Base-by-base conservation (phyloP, 2,113 vertebrate genomes). In the Rhipidura dahli region DNA sequence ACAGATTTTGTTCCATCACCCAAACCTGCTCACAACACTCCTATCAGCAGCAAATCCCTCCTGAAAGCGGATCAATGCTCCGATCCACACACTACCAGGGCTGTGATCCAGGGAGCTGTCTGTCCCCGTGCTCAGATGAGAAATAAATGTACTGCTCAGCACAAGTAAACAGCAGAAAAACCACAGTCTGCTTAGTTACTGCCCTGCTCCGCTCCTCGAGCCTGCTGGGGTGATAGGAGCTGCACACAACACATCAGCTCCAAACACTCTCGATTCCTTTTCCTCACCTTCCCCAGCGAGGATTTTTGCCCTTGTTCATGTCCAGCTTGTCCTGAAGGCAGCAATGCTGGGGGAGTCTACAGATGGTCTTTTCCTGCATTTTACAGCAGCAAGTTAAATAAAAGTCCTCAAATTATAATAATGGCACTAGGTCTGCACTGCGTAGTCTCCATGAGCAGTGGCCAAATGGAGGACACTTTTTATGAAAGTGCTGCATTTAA, bases 31-130 rank as follows among this genome's bases (percentile, higher is more conserved):
- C 40, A 23, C 33, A 39, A 3, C 30, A 3, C 33, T 37, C 30
- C 28, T 1, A 6, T 7, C 3, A 2, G 42, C n/a, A 54, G 11
- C 16, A 65, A 86, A 76, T 31, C 73, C 78, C 16, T 19, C 24
- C 78, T 15, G 26, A 45, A 54, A 39, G 26, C 5, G 42, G 42
- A 40, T 81, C 54, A 11, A 4, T 0, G 2, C 44, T 39, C 31
- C 0, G 1, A 44, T 7, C 45, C 10, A 16, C 12, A 1, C 9
- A 3, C 3, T 3, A 3, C 50, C 60, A 30, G 37, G 50, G 17
- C 8, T 2, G 20, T 1, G 37, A 30, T 16, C 5, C 3, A 10
- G 15, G 1, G 2, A 87, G 42, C 21, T 49, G 23, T 23, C 49
- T 11, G 23, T 50, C 53, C 11, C 63, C 1, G 0, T 10, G 3